These are phyloP conservation scores for Trissolcus brochymenae DNA, from an alignment of 2,888 invertebrate genomes.

Conservation along the genomic window DNA sequence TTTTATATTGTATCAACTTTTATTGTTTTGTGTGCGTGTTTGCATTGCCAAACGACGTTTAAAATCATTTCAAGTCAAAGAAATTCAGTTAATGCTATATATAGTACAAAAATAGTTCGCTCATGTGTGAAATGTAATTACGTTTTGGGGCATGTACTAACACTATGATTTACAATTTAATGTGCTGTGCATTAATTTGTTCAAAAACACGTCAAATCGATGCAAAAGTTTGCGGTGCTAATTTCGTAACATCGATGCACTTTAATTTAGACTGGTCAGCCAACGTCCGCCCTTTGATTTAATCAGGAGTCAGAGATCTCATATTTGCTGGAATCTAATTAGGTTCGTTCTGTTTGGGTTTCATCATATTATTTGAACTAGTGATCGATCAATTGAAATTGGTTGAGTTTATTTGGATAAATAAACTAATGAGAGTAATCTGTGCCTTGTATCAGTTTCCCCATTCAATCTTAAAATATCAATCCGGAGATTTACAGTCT, in stretches of 20 bases:
- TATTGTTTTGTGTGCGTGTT: constrained; percentile 24
- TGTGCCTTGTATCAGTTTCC: background rate
- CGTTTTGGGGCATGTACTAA: too few species aligned
- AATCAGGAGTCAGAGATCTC: constrained; percentile 8
- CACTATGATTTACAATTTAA: too few species aligned
- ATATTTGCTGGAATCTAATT: constrained; percentile 22
- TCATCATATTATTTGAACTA: constrained; percentile 30
- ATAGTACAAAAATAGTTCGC: constrained; percentile 26
- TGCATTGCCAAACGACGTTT: constrained; percentile 31
- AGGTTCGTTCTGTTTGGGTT: constrained; percentile 28
- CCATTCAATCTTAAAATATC: background rate
- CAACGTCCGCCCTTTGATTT: constrained; percentile 1
- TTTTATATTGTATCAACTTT: constrained; percentile 26
- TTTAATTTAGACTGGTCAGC: constrained; percentile 2
- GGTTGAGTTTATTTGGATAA: constrained; percentile 10
- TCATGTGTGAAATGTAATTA: constrained; percentile 10
- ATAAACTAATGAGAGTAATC: constrained; percentile 19
- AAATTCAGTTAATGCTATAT: constrained; percentile 27
- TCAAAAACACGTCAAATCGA: too few species aligned
- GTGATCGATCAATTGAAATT: constrained; percentile 17
- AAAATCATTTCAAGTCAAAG: constrained; percentile 25
- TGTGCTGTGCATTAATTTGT: too few species aligned
- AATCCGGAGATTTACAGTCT: too few species aligned
- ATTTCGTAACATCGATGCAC: background rate
- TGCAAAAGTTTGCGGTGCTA: background rate